Evolutionary conservation across 1,140 invertebrate species (phyloP), one percentile per base, ranked within the genome.

Genomic region (Zaprionus ghesquierei): DNA sequence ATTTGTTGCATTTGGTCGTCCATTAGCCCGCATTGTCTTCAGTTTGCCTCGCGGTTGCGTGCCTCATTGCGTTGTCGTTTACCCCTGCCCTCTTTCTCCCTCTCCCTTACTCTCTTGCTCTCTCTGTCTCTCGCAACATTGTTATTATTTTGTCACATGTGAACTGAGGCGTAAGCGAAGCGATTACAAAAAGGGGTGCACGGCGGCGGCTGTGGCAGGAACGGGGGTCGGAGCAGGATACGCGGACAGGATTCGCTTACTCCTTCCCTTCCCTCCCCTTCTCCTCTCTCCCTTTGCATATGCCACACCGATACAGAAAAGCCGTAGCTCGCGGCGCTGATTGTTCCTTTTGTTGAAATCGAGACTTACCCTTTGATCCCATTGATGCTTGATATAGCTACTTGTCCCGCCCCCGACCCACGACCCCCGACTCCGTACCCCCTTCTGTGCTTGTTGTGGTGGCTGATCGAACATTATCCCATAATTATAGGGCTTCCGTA

Each of bases 91-190:
- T n/a, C 15, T 29, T 10, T n/a, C 4, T 12, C 1, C 8, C 22
- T 27, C 18, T 35, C 15, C 12, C 12, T 20, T 0, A 18, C 22
- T 13, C 49, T 9, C n/a, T 15, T 49, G 51, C 9, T 6, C 13
- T 25, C 10, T 38, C 20, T 23, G 18, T 5, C 20, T 22, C 38
- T 22, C 20, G 18, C 18, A 27, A 58, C 49, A 61, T 84, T 89
- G 73, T 78, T 86, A 89, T 86, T 86, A 91, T 91, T 69, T 82
- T 87, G 89, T 91, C 89, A 91, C 89, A 91, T 91, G 89, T 91
- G 84, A 81, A 91, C 71, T 80, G 73, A 91, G 77, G 79, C 89
- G 77, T 91, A 73, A 90, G 72, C 72, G 33, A 90, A 75, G 74
- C 77, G 84, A 89, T 89, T 87, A 89, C 66, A 59, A 84, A 82